These are phyloP conservation scores for Dorcus parallelipipedus DNA, from an alignment of 2,888 invertebrate species.

Conservation along the genomic window DNA sequence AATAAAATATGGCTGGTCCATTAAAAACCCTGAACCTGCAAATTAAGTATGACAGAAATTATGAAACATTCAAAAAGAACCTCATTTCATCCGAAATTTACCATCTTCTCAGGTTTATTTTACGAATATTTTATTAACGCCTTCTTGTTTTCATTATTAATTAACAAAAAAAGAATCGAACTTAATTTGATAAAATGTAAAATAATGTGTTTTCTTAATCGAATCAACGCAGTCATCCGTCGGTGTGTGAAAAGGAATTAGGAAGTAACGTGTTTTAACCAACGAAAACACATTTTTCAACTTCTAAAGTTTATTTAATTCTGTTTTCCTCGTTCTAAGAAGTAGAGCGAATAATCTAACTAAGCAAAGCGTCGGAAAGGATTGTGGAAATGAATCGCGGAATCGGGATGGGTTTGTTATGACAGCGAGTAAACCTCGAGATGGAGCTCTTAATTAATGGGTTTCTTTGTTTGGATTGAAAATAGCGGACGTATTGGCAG, in stretches of 20 bases:
- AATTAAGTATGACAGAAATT: too few species aligned
- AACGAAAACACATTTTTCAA: not conserved
- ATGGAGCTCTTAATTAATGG: constrained; percentile 50
- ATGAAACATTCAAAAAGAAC: too few species aligned
- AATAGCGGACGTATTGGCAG: constrained; percentile 43
- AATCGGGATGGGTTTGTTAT: constrained; percentile 40
- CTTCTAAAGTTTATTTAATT: not conserved
- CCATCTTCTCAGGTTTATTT: too few species aligned
- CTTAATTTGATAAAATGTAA: too few species aligned
- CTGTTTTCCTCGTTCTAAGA: not conserved
- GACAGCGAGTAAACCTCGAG: constrained; percentile 45
- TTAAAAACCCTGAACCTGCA: too few species aligned
- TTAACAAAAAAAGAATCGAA: too few species aligned
- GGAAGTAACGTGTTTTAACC: not conserved
- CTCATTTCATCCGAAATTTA: too few species aligned
- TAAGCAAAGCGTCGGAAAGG: constrained; percentile 1
- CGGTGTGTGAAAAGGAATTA: not conserved
- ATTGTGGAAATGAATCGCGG: constrained; percentile 15
- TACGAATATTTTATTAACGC: too few species aligned
- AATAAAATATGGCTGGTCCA: too few species aligned
- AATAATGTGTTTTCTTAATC: too few species aligned
- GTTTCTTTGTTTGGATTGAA: constrained; percentile 49
- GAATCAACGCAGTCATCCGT: too few species aligned
- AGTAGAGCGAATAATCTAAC: constrained; percentile 3
- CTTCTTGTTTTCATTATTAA: too few species aligned